These are phyloP conservation scores for Phallusia fumigata DNA, from an alignment of 23 tunicate species.

Conservation along the genomic window DNA sequence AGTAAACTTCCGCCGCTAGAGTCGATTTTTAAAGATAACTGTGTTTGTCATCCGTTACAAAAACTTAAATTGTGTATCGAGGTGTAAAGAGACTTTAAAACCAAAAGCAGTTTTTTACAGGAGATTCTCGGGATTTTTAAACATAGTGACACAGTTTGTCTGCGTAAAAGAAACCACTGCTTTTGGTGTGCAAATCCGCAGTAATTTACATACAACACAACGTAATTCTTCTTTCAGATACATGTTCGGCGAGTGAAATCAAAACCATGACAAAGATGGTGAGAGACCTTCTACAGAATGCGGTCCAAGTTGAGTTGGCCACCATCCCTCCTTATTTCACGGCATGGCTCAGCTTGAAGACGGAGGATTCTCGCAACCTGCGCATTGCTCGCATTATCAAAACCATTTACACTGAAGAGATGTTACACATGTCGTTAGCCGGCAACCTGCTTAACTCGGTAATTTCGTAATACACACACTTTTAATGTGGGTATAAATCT, in stretches of 20 bases:
- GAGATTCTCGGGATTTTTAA: too few species aligned
- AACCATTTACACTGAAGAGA: conserved; percentile 47
- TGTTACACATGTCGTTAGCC: conserved; percentile 53
- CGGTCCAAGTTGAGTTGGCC: conserved; percentile 30
- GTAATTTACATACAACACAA: too few species aligned
- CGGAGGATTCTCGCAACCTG: conserved; percentile 31
- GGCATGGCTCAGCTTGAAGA: conserved; percentile 47
- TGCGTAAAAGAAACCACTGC: too few species aligned
- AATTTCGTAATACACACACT: not conserved
- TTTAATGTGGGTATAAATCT: too few species aligned
- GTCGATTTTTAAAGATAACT: too few species aligned
- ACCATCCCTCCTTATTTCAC: conserved; percentile 54
- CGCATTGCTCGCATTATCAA: conserved; percentile 34
- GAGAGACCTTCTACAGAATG: conserved; percentile 12
- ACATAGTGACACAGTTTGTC: too few species aligned
- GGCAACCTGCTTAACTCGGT: conserved; percentile 39
- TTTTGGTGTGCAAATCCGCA: too few species aligned
- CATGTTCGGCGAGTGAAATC: not conserved
- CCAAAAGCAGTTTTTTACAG: too few species aligned
- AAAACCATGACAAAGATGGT: not conserved
- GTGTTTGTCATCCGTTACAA: too few species aligned
- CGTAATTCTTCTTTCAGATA: not conserved
- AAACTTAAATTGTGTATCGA: too few species aligned
- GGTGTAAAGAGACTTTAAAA: too few species aligned
- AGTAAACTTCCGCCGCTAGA: too few species aligned